phyloP scores from a whole-genome alignment of 2,113 vertebrate genomes.

The Silurus meridionalis region DNA sequence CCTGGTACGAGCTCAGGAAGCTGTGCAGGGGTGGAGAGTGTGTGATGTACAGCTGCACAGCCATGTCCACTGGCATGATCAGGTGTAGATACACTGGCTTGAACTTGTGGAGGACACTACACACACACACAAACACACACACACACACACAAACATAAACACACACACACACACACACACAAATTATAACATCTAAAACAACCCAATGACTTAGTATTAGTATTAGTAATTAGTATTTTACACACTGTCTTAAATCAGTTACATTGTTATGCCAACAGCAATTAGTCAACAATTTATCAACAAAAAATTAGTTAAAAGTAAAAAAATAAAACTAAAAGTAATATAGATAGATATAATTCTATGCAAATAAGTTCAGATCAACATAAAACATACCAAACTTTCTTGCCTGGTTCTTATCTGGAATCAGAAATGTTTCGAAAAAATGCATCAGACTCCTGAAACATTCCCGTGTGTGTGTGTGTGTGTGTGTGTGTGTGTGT shows the following conservation, averaged over 20 bases:
- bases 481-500: neutral
- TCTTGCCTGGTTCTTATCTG: neutral
- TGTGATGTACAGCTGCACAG: conserved; percentile 89
- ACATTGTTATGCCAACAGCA: too few relatives aligned
- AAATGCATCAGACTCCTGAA: neutral
- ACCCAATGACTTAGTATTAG: neutral
- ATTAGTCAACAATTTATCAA: too few relatives aligned
- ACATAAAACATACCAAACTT: neutral
- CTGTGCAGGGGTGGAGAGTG: conserved; percentile 87
- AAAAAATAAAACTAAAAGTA: neutral
- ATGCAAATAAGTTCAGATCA: neutral
- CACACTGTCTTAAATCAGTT: too few relatives aligned
- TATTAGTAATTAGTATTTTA: too few relatives aligned
- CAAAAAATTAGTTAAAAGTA: too few relatives aligned
- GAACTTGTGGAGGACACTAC: conserved; percentile 85
- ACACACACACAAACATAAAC: neutral
- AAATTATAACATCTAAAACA: neutral
- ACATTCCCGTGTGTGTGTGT: neutral
- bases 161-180: neutral
- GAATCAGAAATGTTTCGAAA: neutral
- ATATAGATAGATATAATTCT: too few relatives aligned
- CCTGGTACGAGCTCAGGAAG: conserved; percentile 84
- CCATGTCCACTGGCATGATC: conserved; percentile 90
- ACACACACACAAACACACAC: conserved; percentile 12
- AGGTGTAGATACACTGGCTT: conserved; percentile 82